Base-by-base conservation (phyloP, 2,888 invertebrate species). In the Brachyptera putata region DNA sequence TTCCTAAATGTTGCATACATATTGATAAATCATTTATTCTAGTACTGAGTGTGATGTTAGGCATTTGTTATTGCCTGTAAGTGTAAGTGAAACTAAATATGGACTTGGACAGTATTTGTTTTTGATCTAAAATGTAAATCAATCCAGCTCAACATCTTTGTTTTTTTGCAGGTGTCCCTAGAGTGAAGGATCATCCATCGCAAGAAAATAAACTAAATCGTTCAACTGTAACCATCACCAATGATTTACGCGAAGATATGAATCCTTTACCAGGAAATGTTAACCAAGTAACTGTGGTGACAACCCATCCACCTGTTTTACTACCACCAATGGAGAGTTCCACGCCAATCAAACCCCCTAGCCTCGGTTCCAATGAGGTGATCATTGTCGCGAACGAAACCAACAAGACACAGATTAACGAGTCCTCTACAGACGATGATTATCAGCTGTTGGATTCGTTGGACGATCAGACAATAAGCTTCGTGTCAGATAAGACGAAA, bases 271-370 rank as follows among this genome's bases (percentile, higher is more conserved):
- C 58, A 9, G 83, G 87, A 36, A 84, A 85, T 65, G 84, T 87
- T 55, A 89, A 86, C 58, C 87, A 87, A 69, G 88, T 91, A 61
- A 90, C 91, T 1, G 91, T 91, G 34, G 91, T 91, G 56, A 90
- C 89, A 53, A 79, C 77, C 9, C 91, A 91, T 74, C 91, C 91
- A 59, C 90, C 90, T 2, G 85, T 88, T 9, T 77, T 91, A 18
- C 61, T 63, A 5, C 66, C 65, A 11, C 66, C 66, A 22, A 21
- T 21, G 1, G 46, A 46, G 24, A 4, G 21, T 3, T 21, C 18
- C 46, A 11, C 9, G 46, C n/a, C 24, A 1, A 24, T 7, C 24
- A 21, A 46, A 24, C 46, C 21, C 16, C 7, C 34, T 9, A 30
- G 14, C 11, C 48, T 46, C n/a, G 37, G 36, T 11, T 37, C 43